Conservation (phyloP, 2,888 invertebrate species). For the Choristoneura rosaceana region DNA sequence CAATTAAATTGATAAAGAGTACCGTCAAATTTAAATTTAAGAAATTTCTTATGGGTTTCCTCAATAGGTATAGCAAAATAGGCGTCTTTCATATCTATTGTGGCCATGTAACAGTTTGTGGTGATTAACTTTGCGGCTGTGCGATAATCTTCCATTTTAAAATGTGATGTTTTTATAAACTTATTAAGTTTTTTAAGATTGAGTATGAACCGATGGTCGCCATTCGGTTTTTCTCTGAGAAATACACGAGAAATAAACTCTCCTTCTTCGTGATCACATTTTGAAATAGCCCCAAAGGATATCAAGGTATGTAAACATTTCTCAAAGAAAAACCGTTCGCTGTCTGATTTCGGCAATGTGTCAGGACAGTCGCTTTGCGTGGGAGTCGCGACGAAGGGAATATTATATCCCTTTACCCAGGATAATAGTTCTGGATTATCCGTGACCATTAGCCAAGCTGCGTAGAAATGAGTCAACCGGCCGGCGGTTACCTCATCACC, state of each 20-base stretch:
- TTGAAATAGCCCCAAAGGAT: not conserved
- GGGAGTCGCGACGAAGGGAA: not conserved
- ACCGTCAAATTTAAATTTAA: not conserved
- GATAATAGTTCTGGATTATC: not conserved
- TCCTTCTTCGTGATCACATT: not conserved
- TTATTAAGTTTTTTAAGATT: not conserved
- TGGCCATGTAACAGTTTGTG: slow-evolving; percentile 4
- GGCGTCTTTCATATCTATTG: not conserved
- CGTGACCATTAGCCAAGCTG: not conserved
- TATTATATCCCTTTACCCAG: not conserved
- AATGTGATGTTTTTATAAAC: not conserved
- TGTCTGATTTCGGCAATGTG: too few relatives aligned
- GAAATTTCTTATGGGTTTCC: not conserved
- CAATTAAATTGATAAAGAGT: not conserved
- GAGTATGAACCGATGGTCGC: not conserved
- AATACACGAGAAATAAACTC: slow-evolving; percentile 4
- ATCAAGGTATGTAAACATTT: too few relatives aligned
- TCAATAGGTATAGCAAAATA: not conserved
- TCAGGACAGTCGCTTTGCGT: not conserved
- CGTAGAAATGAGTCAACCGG: not conserved
- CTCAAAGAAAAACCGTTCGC: too few relatives aligned
- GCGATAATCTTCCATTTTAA: slow-evolving; percentile 7
- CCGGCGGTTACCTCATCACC: not conserved
- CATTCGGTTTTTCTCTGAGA: not conserved
- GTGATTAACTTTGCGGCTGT: slow-evolving; percentile 1